Conservation (phyloP, 2,888 invertebrate genomes). For the Harpalus rubripes region DNA sequence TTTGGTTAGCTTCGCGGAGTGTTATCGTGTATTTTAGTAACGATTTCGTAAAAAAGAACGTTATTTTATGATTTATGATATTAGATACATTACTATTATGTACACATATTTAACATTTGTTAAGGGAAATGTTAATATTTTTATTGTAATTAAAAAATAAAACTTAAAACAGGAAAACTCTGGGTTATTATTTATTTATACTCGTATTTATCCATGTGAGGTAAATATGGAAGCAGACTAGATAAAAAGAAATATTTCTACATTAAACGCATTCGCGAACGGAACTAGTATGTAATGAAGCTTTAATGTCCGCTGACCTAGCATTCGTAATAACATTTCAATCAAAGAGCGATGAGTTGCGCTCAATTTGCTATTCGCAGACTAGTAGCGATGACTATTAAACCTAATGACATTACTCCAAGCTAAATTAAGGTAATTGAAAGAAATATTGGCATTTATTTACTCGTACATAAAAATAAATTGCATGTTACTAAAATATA, state of each 20-base stretch:
- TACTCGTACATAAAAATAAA: no score
- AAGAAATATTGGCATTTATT: slow-evolving; percentile 1
- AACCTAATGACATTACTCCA: slow-evolving; percentile 1
- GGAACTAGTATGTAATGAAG: slow-evolving; percentile 9
- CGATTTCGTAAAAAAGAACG: no score
- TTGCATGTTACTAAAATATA: no score
- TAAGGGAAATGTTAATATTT: background rate
- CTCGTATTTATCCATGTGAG: background rate
- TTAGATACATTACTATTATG: background rate
- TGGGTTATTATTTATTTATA: background rate
- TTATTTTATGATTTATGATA: background rate
- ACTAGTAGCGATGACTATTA: background rate
- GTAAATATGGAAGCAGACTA: background rate
- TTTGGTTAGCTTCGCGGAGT: no score
- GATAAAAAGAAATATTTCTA: background rate
- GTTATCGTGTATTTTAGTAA: no score
- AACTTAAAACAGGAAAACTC: background rate
- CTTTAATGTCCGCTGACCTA: slow-evolving; percentile 20
- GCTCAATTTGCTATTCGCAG: slow-evolving; percentile 17
- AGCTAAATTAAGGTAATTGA: background rate
- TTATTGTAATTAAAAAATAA: background rate
- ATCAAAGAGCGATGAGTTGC: slow-evolving; percentile 38
- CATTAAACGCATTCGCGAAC: slow-evolving; percentile 1
- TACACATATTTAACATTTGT: background rate
- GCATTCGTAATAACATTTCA: slow-evolving; percentile 41